Base-by-base conservation (phyloP, 2,113 vertebrate genomes). In the Melanostigma gelatinosum region DNA sequence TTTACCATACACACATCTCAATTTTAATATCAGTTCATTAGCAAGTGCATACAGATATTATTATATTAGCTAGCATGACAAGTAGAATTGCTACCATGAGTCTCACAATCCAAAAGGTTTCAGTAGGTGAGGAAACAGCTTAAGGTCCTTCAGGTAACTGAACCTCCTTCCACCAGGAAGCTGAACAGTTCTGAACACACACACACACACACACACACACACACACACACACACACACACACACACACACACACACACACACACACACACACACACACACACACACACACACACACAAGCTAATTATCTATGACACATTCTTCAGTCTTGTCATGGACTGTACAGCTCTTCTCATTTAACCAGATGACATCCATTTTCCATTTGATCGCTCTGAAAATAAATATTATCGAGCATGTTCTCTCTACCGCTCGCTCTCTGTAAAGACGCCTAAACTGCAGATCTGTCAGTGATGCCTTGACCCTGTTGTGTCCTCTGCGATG, bases 341-440 rank as follows among this genome's bases (percentile, higher is more conserved):
- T 6, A 24, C 54, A 67, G 48, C 60, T 71, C 29, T 82, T 27
- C 65, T 60, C 22, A 63, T 58, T 79, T 82, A 38, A 55, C n/a
- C 8, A 20, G 4, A 64, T 57, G 11, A 75, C 75, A 70, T 78
- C 46, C 13, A 16, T 67, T n/a, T 58, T 11, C 38, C 63, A 70
- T 74, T 75, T 71, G 54, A 80, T 82, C 55, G 34, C 5, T 50
- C n/a, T 36, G 29, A 24, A 24, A 24, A 24, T 22, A 52, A 22
- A 20, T 52, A 22, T 22, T 6, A 22, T 24, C n/a, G 1, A 27
- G n/a, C 75, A 62, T 62, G 77, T n/a, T 75, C 34, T 73, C 42
- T 66, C 48, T 42, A 1, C 54, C n/a, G 1, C 54, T 1, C 22
- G 54, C 5, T 1, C 63, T 69, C 24, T 22, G 68, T 71, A 50